These are phyloP conservation scores for Lasioglossum zephyrum DNA, from an alignment of 2,888 invertebrate species.

Conservation along the genomic window DNA sequence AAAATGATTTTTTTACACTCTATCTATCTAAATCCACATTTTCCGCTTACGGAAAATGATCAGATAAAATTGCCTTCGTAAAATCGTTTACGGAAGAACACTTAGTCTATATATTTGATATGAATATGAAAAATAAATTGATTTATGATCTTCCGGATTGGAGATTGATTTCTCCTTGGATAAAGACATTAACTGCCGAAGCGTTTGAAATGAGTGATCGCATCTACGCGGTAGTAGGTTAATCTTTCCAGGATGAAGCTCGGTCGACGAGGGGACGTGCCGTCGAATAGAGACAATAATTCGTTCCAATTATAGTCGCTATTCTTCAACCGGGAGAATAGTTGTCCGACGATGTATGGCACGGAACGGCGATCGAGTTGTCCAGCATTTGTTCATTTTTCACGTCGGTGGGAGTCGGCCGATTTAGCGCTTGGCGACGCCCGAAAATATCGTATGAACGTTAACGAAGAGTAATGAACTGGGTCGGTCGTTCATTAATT, in stretches of 20 bases:
- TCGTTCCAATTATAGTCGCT: not conserved
- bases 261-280: not conserved
- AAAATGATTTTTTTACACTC: no score
- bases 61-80: not conserved
- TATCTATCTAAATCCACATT: not conserved
- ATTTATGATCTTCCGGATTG: not conserved
- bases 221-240: not conserved
- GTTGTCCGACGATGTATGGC: not conserved
- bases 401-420: not conserved
- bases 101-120: not conserved
- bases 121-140: not conserved
- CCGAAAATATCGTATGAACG: slow-evolving; percentile 12
- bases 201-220: not conserved
- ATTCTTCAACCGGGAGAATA: not conserved
- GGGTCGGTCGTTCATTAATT: slow-evolving; percentile 21
- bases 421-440: not conserved
- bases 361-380: not conserved
- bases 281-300: slow-evolving; percentile 10
- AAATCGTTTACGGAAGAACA: not conserved
- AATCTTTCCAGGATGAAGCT: not conserved
- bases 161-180: not conserved
- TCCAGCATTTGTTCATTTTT: slow-evolving; percentile 17
- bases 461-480: slow-evolving; percentile 34
- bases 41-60: not conserved
- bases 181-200: not conserved